Base-by-base conservation (phyloP, 2,797 vertebrate genomes). In the Ambastaia sidthimunki region DNA sequence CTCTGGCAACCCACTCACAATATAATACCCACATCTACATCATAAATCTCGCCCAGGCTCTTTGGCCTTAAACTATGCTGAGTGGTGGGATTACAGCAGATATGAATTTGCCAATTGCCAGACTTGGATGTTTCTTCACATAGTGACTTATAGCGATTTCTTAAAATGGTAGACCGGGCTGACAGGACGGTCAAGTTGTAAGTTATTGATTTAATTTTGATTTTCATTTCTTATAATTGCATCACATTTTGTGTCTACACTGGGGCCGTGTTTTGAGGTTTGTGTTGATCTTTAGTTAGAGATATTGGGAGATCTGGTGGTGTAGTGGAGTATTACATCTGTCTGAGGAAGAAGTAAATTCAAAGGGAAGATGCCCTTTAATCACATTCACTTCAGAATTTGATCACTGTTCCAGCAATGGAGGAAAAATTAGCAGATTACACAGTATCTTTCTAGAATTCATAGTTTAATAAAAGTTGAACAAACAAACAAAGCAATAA, bases 201-300 rank as follows among this genome's bases (percentile, higher is more conserved):
- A 88, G 80, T 89, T 91, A 88, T 89, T 88, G 88, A 80, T 92
- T 90, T 93, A 92, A 92, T 93, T 86, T 86, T 86, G 85, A 87
- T 91, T 92, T 92, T 89, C 86, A 88, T 90, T 89, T 90, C 90
- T 90, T 85, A 86, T 89, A 90, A 89, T 86, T 90, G 84, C 86
- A 88, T 86, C 86, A 89, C 78, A 85, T 87, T 86, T 23, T 73
- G 69, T 79, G 70, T 74, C 37, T 84, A 54, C 31, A 44, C 67
- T 21, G 54, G 47, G 59, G 52, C 63, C 18, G 11, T 54, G 54
- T 34, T 60, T 77, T 62, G 67, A 31, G 52, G 28, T 18, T 28
- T 44, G 63, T 54, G 71, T 82, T 69, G 34, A 74, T 80, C 44
- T 60, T 68, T 41, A 70, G n/a, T 18, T 73, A 59, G 25, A 41